These are phyloP conservation scores for Bombyx huttoni DNA, from an alignment of 2,888 invertebrate genomes.

Conservation along the genomic window DNA sequence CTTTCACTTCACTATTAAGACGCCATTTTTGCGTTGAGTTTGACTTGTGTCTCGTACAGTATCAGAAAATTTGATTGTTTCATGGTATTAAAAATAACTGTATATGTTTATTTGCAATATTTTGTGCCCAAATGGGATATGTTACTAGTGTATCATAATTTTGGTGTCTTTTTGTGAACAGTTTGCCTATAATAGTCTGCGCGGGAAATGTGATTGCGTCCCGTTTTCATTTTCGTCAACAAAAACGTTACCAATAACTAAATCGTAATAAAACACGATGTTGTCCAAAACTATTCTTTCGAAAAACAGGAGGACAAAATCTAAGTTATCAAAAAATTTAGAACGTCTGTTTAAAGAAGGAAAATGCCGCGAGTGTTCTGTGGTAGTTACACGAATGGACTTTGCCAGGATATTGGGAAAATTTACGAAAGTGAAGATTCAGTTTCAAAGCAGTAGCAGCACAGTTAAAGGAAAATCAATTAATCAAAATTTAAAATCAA, in stretches of 20 bases:
- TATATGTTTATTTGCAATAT: not conserved
- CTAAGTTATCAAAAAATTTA: slow-evolving; percentile 42
- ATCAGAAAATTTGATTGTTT: slow-evolving; percentile 19
- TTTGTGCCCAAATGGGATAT: not conserved
- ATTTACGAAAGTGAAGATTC: slow-evolving; percentile 65
- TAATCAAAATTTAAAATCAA: slow-evolving; percentile 27
- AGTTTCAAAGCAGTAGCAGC: slow-evolving; percentile 45
- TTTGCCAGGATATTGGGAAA: slow-evolving; percentile 65
- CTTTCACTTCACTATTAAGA: slow-evolving; percentile 34
- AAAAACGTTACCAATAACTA: slow-evolving; percentile 13
- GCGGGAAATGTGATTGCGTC: slow-evolving; percentile 66
- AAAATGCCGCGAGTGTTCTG: slow-evolving; percentile 59
- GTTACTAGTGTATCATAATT: slow-evolving; percentile 1
- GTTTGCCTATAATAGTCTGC: slow-evolving; percentile 32
- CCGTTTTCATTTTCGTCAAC: slow-evolving; percentile 21
- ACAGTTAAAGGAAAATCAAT: slow-evolving; percentile 35
- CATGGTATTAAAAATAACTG: slow-evolving; percentile 15
- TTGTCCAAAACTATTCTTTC: slow-evolving; percentile 41
- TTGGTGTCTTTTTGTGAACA: slow-evolving; percentile 8
- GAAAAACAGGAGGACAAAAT: slow-evolving; percentile 23
- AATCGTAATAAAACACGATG: slow-evolving; percentile 5
- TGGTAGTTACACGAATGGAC: slow-evolving; percentile 60
- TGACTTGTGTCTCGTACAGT: slow-evolving; percentile 24
- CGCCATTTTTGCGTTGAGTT: slow-evolving; percentile 53
- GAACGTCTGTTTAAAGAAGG: slow-evolving; percentile 53